Base-by-base conservation (phyloP, 2,888 invertebrate species). In the Cosmia pyralina region DNA sequence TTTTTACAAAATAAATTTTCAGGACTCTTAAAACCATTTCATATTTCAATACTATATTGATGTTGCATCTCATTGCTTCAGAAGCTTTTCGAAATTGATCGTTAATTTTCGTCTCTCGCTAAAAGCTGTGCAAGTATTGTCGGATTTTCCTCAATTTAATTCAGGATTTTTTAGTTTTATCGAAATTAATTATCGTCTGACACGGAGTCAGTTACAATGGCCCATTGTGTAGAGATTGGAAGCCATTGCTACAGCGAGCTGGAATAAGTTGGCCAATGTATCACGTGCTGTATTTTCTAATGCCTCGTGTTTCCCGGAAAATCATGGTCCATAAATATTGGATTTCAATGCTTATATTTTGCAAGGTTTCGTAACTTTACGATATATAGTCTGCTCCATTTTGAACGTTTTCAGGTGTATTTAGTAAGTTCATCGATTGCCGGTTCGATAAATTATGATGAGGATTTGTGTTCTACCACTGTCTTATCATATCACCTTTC, bases 291-390 rank as follows among this genome's bases (percentile, higher is more conserved):
- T 19, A 50, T 72, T 53, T 50, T 22, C 10, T 17, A 34, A 2
- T 34, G 72, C 60, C 73, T 75, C 74, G 48, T 60, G 73, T 22
- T 55, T 55, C 73, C 48, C 10, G 53, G 48, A 75, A 74, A 72
- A n/a, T 3, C 15, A 53, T 38, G 50, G 1, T 28, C 28, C 57
- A 34, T 57, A 65, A n/a, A n/a, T 62, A 53, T 79, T 72, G 22
- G n/a, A 62, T 62, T 72, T 72, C 60, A 57, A 58, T 11, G 44
- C 34, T 72, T 44, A 5, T 22, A 46, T 72, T 60, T 41, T 41
- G n/a, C 41, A 60, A 22, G 59, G 52, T 53, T 75, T 79, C 59
- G 3, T n/a, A 59, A 46, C n/a, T 34, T 41, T 34, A 48, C 10
- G 6, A 8, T 75, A 28, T 34, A 11, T n/a, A n/a, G n/a, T n/a